Percentiles rank a stretch among this genome's conserved stretches.
Evolutionary conservation across 1,140 invertebrate genomes (phyloP).

Genomic region (Hyles euphorbiae): DNA sequence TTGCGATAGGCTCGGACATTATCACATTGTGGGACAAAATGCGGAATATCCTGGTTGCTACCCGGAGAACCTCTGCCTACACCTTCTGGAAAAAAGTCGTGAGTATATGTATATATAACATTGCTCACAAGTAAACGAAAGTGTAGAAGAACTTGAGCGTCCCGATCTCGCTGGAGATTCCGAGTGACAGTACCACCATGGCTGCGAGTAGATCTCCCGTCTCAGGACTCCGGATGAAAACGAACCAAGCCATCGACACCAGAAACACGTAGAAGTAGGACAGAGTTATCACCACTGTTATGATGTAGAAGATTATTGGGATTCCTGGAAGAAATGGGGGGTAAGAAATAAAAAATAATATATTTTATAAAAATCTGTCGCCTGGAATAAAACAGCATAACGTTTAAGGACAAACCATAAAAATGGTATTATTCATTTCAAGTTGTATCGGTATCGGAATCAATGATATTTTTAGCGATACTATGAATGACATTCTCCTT

Average conservation of each 20-base stretch:
- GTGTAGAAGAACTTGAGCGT: slow-evolving; percentile 26
- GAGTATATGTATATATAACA: too few relatives aligned
- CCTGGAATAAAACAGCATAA: too few relatives aligned
- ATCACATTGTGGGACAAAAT: too few relatives aligned
- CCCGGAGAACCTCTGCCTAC: too few relatives aligned
- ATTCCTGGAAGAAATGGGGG: slow-evolving; percentile 11
- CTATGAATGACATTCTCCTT: too few relatives aligned
- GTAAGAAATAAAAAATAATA: background rate
- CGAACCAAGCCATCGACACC: slow-evolving; percentile 28
- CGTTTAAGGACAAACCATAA: too few relatives aligned
- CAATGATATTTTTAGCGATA: too few relatives aligned
- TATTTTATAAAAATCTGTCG: background rate
- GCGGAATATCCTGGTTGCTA: too few relatives aligned
- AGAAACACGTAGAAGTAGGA: slow-evolving; percentile 29
- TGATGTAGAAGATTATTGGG: slow-evolving; percentile 7
- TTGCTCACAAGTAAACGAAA: slow-evolving; percentile 21
- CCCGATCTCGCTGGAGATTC: slow-evolving; percentile 25
- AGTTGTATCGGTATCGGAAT: too few relatives aligned
- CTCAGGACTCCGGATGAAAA: slow-evolving; percentile 19
- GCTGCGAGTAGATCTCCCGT: slow-evolving; percentile 20
- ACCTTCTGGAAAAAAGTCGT: too few relatives aligned
- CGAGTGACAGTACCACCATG: slow-evolving; percentile 26
- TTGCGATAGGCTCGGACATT: too few relatives aligned
- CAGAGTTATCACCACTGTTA: background rate
- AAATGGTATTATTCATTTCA: too few relatives aligned